Evolutionary conservation across 37 sponge, comb jelly and placozoan genomes (phyloP).

Genomic region (Oscarella lobularis): DNA sequence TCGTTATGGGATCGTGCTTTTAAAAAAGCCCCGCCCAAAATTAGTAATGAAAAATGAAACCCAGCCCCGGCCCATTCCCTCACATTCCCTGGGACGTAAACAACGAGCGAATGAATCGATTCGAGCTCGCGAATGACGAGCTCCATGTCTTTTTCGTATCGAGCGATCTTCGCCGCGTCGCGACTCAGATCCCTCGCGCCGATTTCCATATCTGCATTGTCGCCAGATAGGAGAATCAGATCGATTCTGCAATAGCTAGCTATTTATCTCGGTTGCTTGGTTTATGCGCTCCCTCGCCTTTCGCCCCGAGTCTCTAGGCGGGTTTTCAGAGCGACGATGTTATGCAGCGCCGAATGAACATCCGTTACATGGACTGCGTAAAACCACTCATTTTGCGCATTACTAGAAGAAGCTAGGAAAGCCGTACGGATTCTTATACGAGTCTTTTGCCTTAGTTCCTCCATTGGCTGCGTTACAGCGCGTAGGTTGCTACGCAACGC

Average conservation of each 20-base stretch:
- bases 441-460: no score
- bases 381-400: no score
- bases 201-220: slow-evolving; percentile 59
- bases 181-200: slow-evolving; percentile 7
- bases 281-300: no score
- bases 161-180: slow-evolving; percentile 14
- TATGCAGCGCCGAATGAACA: slow-evolving; percentile 33
- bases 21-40: neutral
- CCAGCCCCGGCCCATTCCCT: neutral
- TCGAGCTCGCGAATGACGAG: slow-evolving; percentile 15
- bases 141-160: slow-evolving; percentile 25
- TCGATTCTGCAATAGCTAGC: slow-evolving; percentile 33
- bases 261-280: no score
- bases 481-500: no score
- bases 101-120: slow-evolving; percentile 21
- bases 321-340: slow-evolving; percentile 30
- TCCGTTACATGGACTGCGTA: slow-evolving; percentile 63
- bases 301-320: slow-evolving; percentile 29
- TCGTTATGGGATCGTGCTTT: slow-evolving; percentile 43
- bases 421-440: no score
- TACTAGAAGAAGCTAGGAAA: no score
- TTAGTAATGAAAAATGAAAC: neutral
- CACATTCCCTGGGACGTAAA: slow-evolving; percentile 85
- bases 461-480: no score
- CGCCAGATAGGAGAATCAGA: slow-evolving; percentile 58